Base-by-base conservation (phyloP, 2,113 vertebrate genomes). In the Sakesphorus luctuosus region DNA sequence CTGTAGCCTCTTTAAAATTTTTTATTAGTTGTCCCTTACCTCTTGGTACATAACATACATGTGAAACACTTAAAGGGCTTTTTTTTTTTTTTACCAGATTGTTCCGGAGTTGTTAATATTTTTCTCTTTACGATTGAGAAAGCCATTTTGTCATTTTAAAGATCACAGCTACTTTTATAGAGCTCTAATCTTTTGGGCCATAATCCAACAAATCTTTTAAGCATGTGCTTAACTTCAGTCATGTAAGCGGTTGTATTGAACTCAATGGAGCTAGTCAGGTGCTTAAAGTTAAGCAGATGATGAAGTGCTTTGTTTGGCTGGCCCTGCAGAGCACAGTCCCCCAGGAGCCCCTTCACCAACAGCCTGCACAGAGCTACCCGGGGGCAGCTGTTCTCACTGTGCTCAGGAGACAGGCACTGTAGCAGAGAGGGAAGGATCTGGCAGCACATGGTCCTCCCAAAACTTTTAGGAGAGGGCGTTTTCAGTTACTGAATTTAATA, bases 201-300 rank as follows among this genome's bases (percentile, higher is more conserved):
- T 95, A 92, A 94, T 96, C 96, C 94, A 96, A 95, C 93, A 94
- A 94, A 96, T 95, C 96, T 94, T 88, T 96, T 90, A 96, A 96
- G 96, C 90, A 80, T 81, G 86, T 83, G 95, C 95, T 95, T 96
- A 93, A 94, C 86, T 96, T 95, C 93, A 97, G 97, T 91, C 95
- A 97, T 53, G 36, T 88, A 94, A 94, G 86, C 10, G 9, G 92
- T 93, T 79, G 86, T 66, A 94, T 73, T 78, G 96, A 96, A 91
- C 86, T 94, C 86, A 79, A n/a, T 59, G 77, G 94, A 91, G 76
- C 76, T 95, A 68, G 85, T 96, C 82, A 94, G 92, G 93, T 96
- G 94, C 96, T 90, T 96, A 95, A 94, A 96, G 92, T 96, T 96
- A 96, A 96, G 93, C 96, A 95, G 76, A 86, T 92, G 95, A 97